phyloP scores from a whole-genome alignment of 2,888 invertebrate species.

The Synanthedon vespiformis region DNA sequence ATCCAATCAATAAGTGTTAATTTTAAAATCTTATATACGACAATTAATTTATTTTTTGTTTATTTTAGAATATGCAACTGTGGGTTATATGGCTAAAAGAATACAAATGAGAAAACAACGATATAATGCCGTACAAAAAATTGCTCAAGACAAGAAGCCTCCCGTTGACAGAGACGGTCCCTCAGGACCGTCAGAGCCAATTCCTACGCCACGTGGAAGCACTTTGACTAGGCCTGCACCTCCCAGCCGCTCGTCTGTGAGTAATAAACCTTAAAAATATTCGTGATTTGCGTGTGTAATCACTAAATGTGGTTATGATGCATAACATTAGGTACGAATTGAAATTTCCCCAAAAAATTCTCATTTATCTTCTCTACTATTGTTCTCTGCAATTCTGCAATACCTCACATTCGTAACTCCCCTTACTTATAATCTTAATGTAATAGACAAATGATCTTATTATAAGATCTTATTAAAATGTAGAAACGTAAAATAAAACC shows the following conservation, averaged over 20 bases:
- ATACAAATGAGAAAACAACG: slow-evolving; percentile 96
- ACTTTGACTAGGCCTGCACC: slow-evolving; percentile 2
- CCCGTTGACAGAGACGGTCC: slow-evolving; percentile 75
- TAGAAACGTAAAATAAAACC: no score
- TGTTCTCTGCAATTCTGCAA: no score
- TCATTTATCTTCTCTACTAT: no score
- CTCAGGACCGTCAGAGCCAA: slow-evolving; percentile 3
- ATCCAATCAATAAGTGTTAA: background rate
- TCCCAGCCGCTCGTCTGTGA: slow-evolving; percentile 2
- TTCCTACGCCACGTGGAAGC: slow-evolving; percentile 29
- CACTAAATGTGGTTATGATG: no score
- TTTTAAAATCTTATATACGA: background rate
- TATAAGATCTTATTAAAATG: no score
- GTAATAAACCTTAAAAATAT: background rate
- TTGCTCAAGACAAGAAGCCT: slow-evolving; percentile 81
- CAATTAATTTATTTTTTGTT: no score
- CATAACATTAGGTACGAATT: no score
- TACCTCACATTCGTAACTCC: no score
- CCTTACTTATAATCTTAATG: no score
- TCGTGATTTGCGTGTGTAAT: background rate
- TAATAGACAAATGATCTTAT: no score
- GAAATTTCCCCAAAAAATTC: no score
- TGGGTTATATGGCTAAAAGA: slow-evolving; percentile 97
- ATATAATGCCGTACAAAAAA: slow-evolving; percentile 90
- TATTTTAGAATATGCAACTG: slow-evolving; percentile 93